Evolutionary conservation across 2,888 invertebrate species (phyloP), one percentile per base, ranked within the genome.

Genomic region (Ochropleura plecta): DNA sequence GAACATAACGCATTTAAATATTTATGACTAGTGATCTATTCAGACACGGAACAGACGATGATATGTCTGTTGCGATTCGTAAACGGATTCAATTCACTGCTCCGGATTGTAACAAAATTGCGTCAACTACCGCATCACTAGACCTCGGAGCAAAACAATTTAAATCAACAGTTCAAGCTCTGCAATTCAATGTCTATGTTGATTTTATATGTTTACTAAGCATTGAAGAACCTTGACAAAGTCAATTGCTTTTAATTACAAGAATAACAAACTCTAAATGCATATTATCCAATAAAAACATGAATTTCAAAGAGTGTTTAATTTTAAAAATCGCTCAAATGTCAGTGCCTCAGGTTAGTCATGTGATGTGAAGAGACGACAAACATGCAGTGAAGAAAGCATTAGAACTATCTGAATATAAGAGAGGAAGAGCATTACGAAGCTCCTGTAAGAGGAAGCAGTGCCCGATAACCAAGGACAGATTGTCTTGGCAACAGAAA

Each of bases 71-170:
- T 30, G 30, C 30, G 30, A 30, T 53, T 64, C 51, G 76, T 70
- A 48, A 76, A 42, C 53, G 14, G 64, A 48, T 51, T 70, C n/a
- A 70, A 44, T 76, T 62, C 60, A 78, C 14, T 49, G 44, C 53
- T 44, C 18, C 42, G 20, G 3, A 16, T n/a, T 40, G 12, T 53
- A 70, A 55, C 63, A 65, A 59, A 70, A 65, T 76, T 66, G 42
- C 14, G 1, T 20, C 53, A 78, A 68, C 30, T 53, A 59, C 30
- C 44, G 51, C 14, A 59, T 68, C 48, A 10, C 16, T 44, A 62
- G n/a, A 68, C 8, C 10, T 20, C 30, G 18, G 46, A 48, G 55
- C 12, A 30, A 30, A 57, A 20, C 40, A 3, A 65, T 44, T 8
- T 60, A 18, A 49, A 53, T 55, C 5, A 75, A 60, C 46, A 62